A percentile compares a stretch with the other conserved stretches of the same genome.
These are phyloP conservation scores for Zaprionus bogoriensis DNA, from an alignment of 2,888 invertebrate species.

Conservation along the genomic window DNA sequence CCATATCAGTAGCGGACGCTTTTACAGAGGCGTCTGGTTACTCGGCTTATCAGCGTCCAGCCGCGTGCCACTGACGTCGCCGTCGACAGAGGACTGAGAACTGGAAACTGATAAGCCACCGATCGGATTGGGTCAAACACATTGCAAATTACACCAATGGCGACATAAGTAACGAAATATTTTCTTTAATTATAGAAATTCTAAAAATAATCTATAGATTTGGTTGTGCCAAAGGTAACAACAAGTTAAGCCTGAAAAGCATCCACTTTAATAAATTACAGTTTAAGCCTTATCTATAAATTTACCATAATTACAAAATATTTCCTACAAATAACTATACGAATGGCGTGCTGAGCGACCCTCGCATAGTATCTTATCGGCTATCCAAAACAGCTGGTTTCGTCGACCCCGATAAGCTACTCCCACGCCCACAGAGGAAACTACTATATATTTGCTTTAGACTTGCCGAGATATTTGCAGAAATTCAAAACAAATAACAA, in stretches of 20 bases:
- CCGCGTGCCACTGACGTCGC: slow-evolving; percentile 60
- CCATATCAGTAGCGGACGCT: slow-evolving; percentile 35
- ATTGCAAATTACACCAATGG: too few species aligned
- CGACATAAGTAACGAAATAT: too few species aligned
- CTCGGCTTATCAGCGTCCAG: slow-evolving; percentile 56
- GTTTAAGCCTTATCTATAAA: too few species aligned
- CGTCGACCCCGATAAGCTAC: slow-evolving; percentile 4
- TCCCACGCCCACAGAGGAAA: slow-evolving; percentile 6
- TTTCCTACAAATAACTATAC: slow-evolving; percentile 29
- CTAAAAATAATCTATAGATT: too few species aligned
- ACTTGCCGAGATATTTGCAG: slow-evolving; percentile 21
- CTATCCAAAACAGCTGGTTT: slow-evolving; percentile 21
- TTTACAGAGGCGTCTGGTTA: slow-evolving; percentile 41
- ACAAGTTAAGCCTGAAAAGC: too few species aligned
- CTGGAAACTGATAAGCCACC: slow-evolving; percentile 46
- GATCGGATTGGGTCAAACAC: slow-evolving; percentile 54
- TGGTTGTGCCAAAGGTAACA: too few species aligned
- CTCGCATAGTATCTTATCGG: slow-evolving; percentile 26
- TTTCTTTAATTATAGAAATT: too few species aligned
- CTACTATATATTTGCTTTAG: slow-evolving; percentile 8
- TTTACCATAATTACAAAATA: too few species aligned
- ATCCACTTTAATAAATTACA: too few species aligned
- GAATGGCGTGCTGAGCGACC: background rate
- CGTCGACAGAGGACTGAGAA: slow-evolving; percentile 2
- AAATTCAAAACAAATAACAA: slow-evolving; percentile 13